Conservation (phyloP, 2,797 vertebrate genomes). For the Setipinna tenuifilis region DNA sequence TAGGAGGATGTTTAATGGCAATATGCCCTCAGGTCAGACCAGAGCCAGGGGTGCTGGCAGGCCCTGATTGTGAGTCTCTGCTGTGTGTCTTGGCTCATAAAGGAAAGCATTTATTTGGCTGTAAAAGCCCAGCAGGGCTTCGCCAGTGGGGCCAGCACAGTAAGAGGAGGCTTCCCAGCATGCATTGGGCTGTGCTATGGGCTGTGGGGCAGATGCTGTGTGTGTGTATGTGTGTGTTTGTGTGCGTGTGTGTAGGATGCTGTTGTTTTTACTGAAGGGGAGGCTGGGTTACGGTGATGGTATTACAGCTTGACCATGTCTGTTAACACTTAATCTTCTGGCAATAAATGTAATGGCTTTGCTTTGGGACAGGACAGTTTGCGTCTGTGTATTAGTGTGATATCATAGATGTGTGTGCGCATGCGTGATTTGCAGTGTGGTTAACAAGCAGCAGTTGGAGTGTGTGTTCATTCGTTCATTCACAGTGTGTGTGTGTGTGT, state of each 20-base stretch:
- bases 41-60: background rate
- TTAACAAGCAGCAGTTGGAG: too few species aligned
- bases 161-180: constrained; percentile 46
- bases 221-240: too few species aligned
- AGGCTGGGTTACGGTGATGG: constrained; percentile 42
- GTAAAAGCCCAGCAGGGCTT: constrained; percentile 46
- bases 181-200: background rate
- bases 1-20: background rate
- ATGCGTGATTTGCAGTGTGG: background rate
- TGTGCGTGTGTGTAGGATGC: background rate
- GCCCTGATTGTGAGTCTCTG: background rate
- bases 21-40: constrained; percentile 25
- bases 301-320: constrained; percentile 34
- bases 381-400: constrained; percentile 1
- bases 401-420: background rate
- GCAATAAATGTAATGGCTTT: background rate
- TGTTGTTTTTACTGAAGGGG: background rate
- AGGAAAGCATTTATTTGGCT: constrained; percentile 63
- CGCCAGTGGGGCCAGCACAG: constrained; percentile 44
- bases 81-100: constrained; percentile 55
- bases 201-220: too few species aligned
- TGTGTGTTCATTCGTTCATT: too few species aligned
- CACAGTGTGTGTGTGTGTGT: too few species aligned
- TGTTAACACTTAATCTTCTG: constrained; percentile 12
- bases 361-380: background rate